phyloP scores from a whole-genome alignment of 2,888 invertebrate genomes.

The Smittia sp. region DNA sequence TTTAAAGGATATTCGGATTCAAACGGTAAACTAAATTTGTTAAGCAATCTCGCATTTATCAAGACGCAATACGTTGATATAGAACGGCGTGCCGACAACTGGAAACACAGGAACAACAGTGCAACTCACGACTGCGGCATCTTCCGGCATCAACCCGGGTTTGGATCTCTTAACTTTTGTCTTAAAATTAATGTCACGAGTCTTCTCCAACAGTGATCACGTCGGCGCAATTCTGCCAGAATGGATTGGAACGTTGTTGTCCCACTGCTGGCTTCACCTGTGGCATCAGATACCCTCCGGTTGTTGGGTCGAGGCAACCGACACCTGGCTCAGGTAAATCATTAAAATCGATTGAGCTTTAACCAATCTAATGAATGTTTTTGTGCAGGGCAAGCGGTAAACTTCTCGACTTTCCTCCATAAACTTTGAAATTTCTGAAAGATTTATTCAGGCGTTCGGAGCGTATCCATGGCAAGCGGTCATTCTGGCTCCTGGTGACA shows the following conservation, averaged over 20 bases:
- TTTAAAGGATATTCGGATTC: no score
- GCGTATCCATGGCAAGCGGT: constrained; percentile 74
- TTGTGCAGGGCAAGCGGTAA: constrained; percentile 9
- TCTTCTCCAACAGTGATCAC: neutral
- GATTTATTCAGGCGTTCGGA: constrained; percentile 54
- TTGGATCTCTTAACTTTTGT: neutral
- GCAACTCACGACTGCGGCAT: neutral
- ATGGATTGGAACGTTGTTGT: constrained; percentile 17
- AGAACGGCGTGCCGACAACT: neutral
- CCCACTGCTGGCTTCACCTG: neutral
- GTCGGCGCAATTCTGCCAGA: neutral
- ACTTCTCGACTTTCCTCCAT: no score
- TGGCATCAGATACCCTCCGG: constrained; percentile 46
- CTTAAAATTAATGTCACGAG: neutral
- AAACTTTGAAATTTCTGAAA: constrained; percentile 44
- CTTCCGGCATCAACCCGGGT: neutral
- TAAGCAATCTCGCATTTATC: no score
- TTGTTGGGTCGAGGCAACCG: constrained; percentile 44
- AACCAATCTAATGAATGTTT: no score
- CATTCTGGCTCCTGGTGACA: constrained; percentile 59
- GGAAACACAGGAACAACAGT: neutral
- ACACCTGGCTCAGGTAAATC: constrained; percentile 48
- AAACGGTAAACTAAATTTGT: no score
- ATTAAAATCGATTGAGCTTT: neutral
- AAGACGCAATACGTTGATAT: no score